Percentiles rank a stretch among this genome's conserved stretches.
These are phyloP conservation scores for Crenichthys baileyi DNA, from an alignment of 2,797 vertebrate species.

Conservation along the genomic window DNA sequence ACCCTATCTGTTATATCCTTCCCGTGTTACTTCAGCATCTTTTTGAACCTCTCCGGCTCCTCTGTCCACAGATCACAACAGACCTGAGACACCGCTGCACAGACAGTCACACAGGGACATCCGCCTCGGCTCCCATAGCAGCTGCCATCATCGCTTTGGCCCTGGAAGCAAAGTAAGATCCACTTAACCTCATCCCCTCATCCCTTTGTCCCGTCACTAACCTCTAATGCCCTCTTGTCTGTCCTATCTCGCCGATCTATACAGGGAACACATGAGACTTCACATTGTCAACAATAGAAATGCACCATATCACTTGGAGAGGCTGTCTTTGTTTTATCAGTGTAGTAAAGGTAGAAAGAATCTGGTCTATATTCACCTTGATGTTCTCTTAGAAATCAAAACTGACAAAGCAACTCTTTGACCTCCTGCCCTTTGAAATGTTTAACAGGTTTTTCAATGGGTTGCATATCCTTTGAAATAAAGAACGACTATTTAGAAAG, in stretches of 20 bases:
- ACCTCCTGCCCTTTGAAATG: neutral
- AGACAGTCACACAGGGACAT: constrained; percentile 98
- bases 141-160: constrained; percentile 97
- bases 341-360: neutral
- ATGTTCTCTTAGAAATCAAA: neutral
- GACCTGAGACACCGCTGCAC: constrained; percentile 97
- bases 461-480: neutral
- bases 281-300: neutral
- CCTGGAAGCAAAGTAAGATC: constrained; percentile 98
- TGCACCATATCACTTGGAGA: constrained; percentile 8
- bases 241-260: constrained; percentile 27
- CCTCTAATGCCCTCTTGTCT: constrained; percentile 48
- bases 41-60: constrained; percentile 9
- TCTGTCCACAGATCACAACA: constrained; percentile 89
- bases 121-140: constrained; percentile 98
- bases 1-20: neutral
- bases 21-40: constrained; percentile 8
- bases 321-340: constrained; percentile 11
- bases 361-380: neutral
- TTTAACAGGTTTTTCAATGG: neutral
- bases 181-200: constrained; percentile 64
- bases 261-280: constrained; percentile 37
- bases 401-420: neutral
- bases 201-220: constrained; percentile 46
- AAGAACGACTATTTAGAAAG: neutral